Percentiles rank a stretch among this genome's conserved stretches.
phyloP scores from a whole-genome alignment of 2,797 vertebrate species.

The Malacoraja senta region DNA sequence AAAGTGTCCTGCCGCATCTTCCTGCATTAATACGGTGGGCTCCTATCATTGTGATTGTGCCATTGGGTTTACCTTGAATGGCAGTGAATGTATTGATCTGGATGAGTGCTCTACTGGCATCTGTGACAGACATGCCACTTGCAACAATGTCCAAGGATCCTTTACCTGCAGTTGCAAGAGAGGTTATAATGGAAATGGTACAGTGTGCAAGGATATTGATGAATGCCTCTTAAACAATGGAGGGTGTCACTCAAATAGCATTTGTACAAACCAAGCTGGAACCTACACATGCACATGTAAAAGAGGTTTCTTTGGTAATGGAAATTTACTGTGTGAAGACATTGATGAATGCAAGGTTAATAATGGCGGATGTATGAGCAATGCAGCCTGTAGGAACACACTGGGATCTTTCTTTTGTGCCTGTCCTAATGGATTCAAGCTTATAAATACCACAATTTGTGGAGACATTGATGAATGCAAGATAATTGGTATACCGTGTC shows the following conservation, averaged over 20 bases:
- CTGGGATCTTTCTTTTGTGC: slow-evolving; percentile 63
- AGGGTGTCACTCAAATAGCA: slow-evolving; percentile 58
- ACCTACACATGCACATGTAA: slow-evolving; percentile 63
- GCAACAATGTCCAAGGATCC: slow-evolving; percentile 60
- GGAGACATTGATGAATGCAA: slow-evolving; percentile 67
- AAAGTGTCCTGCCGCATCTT: slow-evolving; percentile 55
- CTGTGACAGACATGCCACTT: slow-evolving; percentile 59
- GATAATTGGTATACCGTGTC: slow-evolving; percentile 49
- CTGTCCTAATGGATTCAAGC: slow-evolving; percentile 56
- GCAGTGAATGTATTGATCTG: slow-evolving; percentile 56
- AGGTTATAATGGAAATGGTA: slow-evolving; percentile 64
- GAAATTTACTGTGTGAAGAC: slow-evolving; percentile 56
- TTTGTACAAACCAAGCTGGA: slow-evolving; percentile 63
- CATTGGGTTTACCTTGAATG: slow-evolving; percentile 57
- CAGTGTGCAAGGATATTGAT: slow-evolving; percentile 60
- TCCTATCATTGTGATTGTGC: slow-evolving; percentile 65
- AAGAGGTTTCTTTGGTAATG: slow-evolving; percentile 64
- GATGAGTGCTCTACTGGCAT: slow-evolving; percentile 58
- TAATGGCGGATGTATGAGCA: slow-evolving; percentile 65
- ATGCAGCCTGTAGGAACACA: slow-evolving; percentile 60
- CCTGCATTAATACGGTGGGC: slow-evolving; percentile 63
- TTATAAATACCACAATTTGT: slow-evolving; percentile 63
- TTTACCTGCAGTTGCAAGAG: slow-evolving; percentile 59
- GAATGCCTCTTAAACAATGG: slow-evolving; percentile 55
- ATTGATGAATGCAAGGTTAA: slow-evolving; percentile 64